phyloP scores from a whole-genome alignment of 1,140 invertebrate genomes.

The Apis dorsata region DNA sequence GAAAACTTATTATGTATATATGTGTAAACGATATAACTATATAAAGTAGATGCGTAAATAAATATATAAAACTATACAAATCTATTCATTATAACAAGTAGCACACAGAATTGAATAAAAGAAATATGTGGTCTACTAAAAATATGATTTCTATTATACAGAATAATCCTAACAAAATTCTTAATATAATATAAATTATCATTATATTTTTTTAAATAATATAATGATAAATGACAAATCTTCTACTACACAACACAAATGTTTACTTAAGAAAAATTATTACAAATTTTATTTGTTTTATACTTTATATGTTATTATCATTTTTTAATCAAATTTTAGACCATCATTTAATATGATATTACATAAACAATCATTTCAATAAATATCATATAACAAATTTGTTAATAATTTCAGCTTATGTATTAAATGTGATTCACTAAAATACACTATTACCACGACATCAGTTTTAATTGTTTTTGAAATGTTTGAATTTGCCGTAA shows the following conservation, averaged over 20 bases:
- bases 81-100: constrained; percentile 58
- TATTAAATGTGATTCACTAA: not conserved
- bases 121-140: constrained; percentile 53
- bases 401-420: constrained; percentile 8
- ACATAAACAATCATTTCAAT: not conserved
- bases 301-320: not conserved
- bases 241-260: not conserved
- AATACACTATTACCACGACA: constrained; percentile 48
- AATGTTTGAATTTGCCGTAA: constrained; percentile 74
- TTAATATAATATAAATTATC: not conserved
- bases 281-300: constrained; percentile 28
- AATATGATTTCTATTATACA: constrained; percentile 15
- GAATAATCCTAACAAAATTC: not conserved
- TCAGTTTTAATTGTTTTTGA: constrained; percentile 70
- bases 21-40: constrained; percentile 53
- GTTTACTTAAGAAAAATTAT: not conserved
- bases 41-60: constrained; percentile 45
- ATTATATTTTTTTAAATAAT: not conserved
- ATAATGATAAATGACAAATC: not conserved
- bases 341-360: not conserved
- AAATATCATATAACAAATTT: constrained; percentile 3
- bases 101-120: constrained; percentile 62
- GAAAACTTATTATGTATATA: constrained; percentile 49
- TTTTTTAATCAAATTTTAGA: not conserved
- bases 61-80: constrained; percentile 57